These are phyloP conservation scores for Pituophis catenifer DNA, from an alignment of 2,113 vertebrate species.

Conservation along the genomic window DNA sequence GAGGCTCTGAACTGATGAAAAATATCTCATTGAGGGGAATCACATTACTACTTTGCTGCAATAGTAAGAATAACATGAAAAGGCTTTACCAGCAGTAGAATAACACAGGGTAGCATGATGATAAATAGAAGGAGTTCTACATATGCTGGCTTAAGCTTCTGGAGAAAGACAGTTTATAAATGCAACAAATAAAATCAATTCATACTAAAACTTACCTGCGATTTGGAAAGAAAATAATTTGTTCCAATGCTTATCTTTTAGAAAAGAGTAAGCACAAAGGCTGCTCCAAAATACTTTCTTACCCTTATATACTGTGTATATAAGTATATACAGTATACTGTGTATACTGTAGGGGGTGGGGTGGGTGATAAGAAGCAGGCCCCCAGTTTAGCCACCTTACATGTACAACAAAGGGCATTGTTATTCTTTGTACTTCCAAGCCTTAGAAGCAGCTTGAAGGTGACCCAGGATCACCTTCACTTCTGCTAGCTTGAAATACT, in stretches of 20 bases:
- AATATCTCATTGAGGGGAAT: not conserved
- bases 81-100: not conserved
- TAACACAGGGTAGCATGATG: not conserved
- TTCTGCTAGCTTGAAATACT: not conserved
- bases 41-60: not conserved
- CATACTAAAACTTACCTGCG: not conserved
- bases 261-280: not conserved
- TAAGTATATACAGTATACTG: too few relatives aligned
- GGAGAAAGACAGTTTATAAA: not conserved
- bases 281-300: not conserved
- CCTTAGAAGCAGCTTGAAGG: not conserved
- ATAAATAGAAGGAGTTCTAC: not conserved
- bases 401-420: not conserved
- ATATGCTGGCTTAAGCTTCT: not conserved
- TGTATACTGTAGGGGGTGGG: not conserved
- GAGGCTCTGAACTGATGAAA: not conserved
- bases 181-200: not conserved
- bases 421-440: not conserved
- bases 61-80: not conserved
- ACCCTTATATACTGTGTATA: not conserved
- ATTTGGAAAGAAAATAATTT: not conserved
- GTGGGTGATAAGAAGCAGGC: not conserved
- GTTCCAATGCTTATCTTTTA: not conserved
- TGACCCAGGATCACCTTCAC: not conserved
- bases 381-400: not conserved